A percentile compares a stretch with the other conserved stretches of the same genome.
phyloP scores from a whole-genome alignment of 1,140 invertebrate genomes.

The Diorhabda sublineata region DNA sequence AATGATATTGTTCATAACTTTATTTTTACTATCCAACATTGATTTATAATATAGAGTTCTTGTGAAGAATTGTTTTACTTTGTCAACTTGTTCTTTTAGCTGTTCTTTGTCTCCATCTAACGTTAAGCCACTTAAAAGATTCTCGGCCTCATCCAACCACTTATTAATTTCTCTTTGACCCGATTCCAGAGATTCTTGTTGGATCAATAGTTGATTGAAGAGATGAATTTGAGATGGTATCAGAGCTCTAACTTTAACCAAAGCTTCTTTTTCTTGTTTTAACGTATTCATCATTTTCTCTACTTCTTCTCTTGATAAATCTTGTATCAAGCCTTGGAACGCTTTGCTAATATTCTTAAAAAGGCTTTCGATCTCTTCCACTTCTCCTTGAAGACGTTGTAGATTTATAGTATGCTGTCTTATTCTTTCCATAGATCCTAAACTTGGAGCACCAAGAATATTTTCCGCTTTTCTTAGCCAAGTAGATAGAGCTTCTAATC shows the following conservation, averaged over 20 bases:
- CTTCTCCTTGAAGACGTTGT: constrained; percentile 72
- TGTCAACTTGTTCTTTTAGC: constrained; percentile 70
- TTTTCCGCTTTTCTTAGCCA: constrained; percentile 78
- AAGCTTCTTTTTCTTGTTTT: constrained; percentile 83
- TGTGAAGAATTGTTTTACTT: constrained; percentile 83
- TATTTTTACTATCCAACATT: constrained; percentile 91
- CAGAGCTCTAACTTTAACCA: constrained; percentile 75
- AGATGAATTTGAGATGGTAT: constrained; percentile 76
- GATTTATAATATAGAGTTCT: constrained; percentile 86
- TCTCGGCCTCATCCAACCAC: constrained; percentile 84
- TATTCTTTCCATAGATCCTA: constrained; percentile 72
- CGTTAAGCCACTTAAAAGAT: constrained; percentile 59
- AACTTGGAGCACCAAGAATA: constrained; percentile 60
- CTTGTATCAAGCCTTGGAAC: constrained; percentile 85
- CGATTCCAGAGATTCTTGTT: constrained; percentile 84
- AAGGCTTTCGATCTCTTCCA: constrained; percentile 81
- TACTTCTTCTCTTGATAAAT: constrained; percentile 85
- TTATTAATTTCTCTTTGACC: constrained; percentile 78
- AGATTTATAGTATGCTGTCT: constrained; percentile 75
- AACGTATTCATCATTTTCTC: constrained; percentile 84
- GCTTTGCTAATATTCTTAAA: constrained; percentile 87
- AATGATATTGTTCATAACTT: constrained; percentile 84
- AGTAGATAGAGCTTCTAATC: constrained; percentile 68
- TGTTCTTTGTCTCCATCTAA: constrained; percentile 67
- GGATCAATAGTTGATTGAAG: constrained; percentile 78